Base-by-base conservation (phyloP, 1,140 invertebrate genomes). In the Radopholus similis region DNA sequence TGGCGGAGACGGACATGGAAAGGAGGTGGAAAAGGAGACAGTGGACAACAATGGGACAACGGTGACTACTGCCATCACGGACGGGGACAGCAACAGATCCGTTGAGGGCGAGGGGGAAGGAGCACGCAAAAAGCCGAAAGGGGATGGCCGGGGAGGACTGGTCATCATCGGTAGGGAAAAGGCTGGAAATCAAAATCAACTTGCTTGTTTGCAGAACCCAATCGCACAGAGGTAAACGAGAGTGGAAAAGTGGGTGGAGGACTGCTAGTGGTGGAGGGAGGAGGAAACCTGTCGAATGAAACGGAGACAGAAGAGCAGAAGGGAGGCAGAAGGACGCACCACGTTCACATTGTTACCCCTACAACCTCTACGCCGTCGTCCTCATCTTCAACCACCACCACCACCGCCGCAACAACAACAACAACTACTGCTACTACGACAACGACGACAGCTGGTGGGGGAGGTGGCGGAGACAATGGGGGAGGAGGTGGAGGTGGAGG, bases 221-320 rank as follows among this genome's bases (percentile, higher is more conserved):
- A 4, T 47, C 3, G 42, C n/a, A 47, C 13, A 47, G 23, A 47
- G n/a, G 42, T 3, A 47, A 13, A n/a, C 42, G 42, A 35, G 23
- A 15, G 23, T 38, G 63, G 26, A 68, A 64, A 13, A 68, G n/a
- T n/a, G n/a, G n/a, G n/a, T n/a, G n/a, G n/a, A n/a, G n/a, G n/a
- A n/a, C n/a, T n/a, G n/a, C n/a, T n/a, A n/a, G n/a, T n/a, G n/a
- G n/a, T n/a, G n/a, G n/a, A n/a, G n/a, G n/a, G n/a, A n/a, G n/a
- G 56, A 65, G 32, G 26, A 64, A 65, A 42, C 26, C 6, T 9
- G 21, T 13, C n/a, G 55, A 64, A 79, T 56, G 18, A 56, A 56
- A 6, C 35, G 54, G 54, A 56, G 5, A 56, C 2, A 1, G n/a
- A 34, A 56, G 4, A 56, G 21, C 54, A 5, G 54, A 42, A n/a